Evolutionary conservation across 2,888 invertebrate species (phyloP).

Genomic region (Diloba caeruleocephala): DNA sequence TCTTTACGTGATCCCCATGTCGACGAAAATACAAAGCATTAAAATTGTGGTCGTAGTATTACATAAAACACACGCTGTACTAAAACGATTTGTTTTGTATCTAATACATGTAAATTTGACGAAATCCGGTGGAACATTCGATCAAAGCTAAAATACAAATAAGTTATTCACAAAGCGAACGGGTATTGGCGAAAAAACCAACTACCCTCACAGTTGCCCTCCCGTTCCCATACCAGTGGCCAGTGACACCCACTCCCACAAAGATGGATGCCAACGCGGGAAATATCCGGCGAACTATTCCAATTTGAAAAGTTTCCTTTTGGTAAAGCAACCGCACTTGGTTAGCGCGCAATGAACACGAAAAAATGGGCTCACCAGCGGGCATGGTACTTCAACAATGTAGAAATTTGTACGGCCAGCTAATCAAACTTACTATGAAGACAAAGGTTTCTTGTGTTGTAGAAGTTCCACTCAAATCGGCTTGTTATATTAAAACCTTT

Average conservation of each 20-base stretch:
- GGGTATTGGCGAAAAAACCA: slow-evolving; percentile 76
- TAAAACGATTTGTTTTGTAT: slow-evolving; percentile 3
- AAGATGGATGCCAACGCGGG: slow-evolving; percentile 79
- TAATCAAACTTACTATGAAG: slow-evolving; percentile 28
- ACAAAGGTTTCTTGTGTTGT: slow-evolving; percentile 21
- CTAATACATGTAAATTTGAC: slow-evolving; percentile 15
- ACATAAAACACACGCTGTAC: neutral
- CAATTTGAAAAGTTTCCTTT: slow-evolving; percentile 85
- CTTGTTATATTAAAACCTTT: slow-evolving; percentile 7
- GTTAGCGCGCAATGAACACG: slow-evolving; percentile 70
- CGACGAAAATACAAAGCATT: slow-evolving; percentile 16
- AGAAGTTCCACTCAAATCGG: slow-evolving; percentile 17
- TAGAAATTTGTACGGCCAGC: slow-evolving; percentile 23
- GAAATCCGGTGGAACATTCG: slow-evolving; percentile 35
- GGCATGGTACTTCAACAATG: slow-evolving; percentile 36
- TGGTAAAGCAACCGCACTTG: slow-evolving; percentile 74
- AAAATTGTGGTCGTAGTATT: neutral
- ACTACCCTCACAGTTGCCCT: slow-evolving; percentile 58
- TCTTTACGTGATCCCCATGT: slow-evolving; percentile 20
- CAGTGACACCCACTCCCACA: slow-evolving; percentile 69
- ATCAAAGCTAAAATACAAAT: slow-evolving; percentile 69
- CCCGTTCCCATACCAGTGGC: slow-evolving; percentile 49
- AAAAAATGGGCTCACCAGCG: slow-evolving; percentile 60
- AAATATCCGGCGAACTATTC: slow-evolving; percentile 85
- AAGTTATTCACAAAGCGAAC: slow-evolving; percentile 72